Percentiles rank a stretch among this genome's conserved stretches.
Conservation (phyloP, 2,888 invertebrate species). For the Cerastis leucographa region DNA sequence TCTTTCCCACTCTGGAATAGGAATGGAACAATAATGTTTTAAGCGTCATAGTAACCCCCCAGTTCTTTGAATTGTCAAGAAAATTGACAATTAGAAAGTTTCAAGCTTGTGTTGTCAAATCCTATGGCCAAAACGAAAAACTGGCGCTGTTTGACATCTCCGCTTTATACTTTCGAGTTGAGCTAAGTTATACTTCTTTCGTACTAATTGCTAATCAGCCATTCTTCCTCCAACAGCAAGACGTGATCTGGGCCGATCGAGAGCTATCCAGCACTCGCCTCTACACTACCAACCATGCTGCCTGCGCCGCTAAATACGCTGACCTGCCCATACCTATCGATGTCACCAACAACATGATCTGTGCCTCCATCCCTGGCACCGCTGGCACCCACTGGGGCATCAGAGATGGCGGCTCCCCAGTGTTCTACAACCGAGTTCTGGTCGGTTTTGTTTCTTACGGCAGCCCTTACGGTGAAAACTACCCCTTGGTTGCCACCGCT, state of each 20-base stretch:
- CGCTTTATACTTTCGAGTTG: neutral
- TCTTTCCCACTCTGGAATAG: too few relatives aligned
- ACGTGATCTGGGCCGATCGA: slow-evolving; percentile 62
- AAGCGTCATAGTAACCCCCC: too few relatives aligned
- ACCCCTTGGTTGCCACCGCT: slow-evolving; percentile 39
- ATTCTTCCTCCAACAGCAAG: slow-evolving; percentile 63
- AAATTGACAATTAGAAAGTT: neutral
- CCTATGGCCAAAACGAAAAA: neutral
- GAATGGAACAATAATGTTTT: too few relatives aligned
- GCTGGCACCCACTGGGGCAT: slow-evolving; percentile 69
- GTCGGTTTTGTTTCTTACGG: slow-evolving; percentile 71
- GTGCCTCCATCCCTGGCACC: slow-evolving; percentile 68
- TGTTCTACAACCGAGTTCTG: slow-evolving; percentile 76
- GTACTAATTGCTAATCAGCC: neutral
- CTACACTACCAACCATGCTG: slow-evolving; percentile 74
- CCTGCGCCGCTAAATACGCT: slow-evolving; percentile 76
- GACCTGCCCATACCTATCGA: slow-evolving; percentile 27
- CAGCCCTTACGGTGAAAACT: slow-evolving; percentile 18
- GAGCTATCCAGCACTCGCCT: slow-evolving; percentile 73
- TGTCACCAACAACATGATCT: slow-evolving; percentile 76
- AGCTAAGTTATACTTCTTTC: neutral
- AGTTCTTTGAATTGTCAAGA: neutral
- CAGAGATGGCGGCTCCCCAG: slow-evolving; percentile 84
- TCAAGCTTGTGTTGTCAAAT: neutral
- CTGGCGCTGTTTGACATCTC: neutral